Conservation (phyloP, 2,888 invertebrate genomes). For the Drosophila kokeensis region DNA sequence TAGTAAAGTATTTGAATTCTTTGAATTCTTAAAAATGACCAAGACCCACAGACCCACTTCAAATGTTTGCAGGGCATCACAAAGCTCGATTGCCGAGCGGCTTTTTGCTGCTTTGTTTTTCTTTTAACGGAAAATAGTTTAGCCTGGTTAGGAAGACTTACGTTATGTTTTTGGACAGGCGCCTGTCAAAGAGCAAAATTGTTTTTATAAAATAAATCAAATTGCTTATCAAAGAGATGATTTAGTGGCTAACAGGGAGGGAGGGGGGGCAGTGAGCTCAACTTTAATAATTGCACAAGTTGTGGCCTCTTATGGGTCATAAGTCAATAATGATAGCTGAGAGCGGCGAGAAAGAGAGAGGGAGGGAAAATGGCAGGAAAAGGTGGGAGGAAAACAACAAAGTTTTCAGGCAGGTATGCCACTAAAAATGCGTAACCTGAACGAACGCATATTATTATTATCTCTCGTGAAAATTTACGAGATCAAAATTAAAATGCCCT, state of each 20-base stretch:
- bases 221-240: constrained; percentile 80
- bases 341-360: not conserved
- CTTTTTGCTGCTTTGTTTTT: constrained; percentile 38
- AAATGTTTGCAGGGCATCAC: constrained; percentile 21
- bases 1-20: not conserved
- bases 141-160: constrained; percentile 49
- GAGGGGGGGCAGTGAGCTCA: constrained; percentile 27
- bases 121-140: constrained; percentile 67
- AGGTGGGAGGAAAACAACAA: constrained; percentile 30
- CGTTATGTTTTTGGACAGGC: constrained; percentile 53
- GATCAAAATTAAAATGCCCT: constrained; percentile 81
- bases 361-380: not conserved
- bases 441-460: constrained; percentile 80
- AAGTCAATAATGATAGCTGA: constrained; percentile 70
- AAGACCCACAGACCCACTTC: too few species aligned
- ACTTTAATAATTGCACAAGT: constrained; percentile 80
- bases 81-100: not conserved
- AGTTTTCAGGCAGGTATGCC: constrained; percentile 59
- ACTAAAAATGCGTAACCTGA: constrained; percentile 74
- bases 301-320: constrained; percentile 75
- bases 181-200: constrained; percentile 71
- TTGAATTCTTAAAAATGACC: not conserved
- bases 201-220: constrained; percentile 78
- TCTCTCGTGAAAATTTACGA: constrained; percentile 81
- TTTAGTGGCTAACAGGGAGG: constrained; percentile 58